These are phyloP conservation scores for Drosophila basisetae DNA, from an alignment of 2,888 invertebrate genomes.

Conservation along the genomic window DNA sequence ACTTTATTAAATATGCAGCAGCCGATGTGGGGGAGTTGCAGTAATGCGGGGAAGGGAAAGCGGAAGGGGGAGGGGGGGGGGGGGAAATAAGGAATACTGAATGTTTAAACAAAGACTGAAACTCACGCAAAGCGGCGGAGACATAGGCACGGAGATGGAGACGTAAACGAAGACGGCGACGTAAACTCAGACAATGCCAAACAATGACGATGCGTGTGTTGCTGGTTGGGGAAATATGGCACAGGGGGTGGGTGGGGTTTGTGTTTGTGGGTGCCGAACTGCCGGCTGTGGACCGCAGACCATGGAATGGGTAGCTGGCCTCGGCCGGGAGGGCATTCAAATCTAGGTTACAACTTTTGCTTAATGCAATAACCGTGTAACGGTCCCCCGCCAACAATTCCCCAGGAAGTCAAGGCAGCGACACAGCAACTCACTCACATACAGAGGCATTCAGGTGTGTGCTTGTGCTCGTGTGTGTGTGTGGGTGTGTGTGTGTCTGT, in stretches of 20 bases:
- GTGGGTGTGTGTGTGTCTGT: background rate
- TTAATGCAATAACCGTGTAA: constrained; percentile 78
- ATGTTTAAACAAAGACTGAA: constrained; percentile 61
- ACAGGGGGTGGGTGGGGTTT: background rate
- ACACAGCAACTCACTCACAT: constrained; percentile 24
- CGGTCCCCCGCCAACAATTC: constrained; percentile 63
- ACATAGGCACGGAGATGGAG: background rate
- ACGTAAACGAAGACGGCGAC: constrained; percentile 7
- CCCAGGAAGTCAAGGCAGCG: constrained; percentile 70
- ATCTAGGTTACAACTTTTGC: constrained; percentile 77
- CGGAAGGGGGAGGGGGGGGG: background rate
- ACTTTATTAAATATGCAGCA: constrained; percentile 75
- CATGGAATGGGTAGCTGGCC: constrained; percentile 10
- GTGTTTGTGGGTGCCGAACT: background rate
- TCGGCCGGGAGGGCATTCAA: constrained; percentile 50
- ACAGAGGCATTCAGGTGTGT: constrained; percentile 16
- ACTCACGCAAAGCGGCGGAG: background rate
- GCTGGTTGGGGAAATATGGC: background rate
- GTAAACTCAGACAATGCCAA: constrained; percentile 44
- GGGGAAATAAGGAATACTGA: constrained; percentile 65
- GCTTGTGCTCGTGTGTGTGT: constrained; percentile 3
- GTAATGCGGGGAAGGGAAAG: too few species aligned
- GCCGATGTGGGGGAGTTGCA: constrained; percentile 1
- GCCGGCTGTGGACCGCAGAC: background rate
- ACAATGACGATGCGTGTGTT: constrained; percentile 36